Base-by-base conservation (phyloP, 1,140 invertebrate genomes). In the Ruditapes philippinarum region DNA sequence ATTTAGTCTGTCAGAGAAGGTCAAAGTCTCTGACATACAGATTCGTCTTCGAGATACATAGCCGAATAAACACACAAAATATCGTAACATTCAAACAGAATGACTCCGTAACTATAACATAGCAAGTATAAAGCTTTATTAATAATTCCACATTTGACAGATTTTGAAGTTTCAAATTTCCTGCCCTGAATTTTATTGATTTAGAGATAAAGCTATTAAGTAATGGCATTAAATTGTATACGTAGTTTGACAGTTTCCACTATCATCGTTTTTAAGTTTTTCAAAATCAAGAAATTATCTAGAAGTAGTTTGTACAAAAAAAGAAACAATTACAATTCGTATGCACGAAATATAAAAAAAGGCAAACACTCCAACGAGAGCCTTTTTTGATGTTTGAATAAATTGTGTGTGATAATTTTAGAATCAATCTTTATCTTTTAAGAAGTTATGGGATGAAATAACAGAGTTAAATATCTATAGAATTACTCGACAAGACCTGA, bases 131-230 rank as follows among this genome's bases (percentile, higher is more conserved):
- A 80, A 88, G 76, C 51, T 79, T 88, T 88, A 88, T 88, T 88
- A 88, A 88, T 88, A 88, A 88, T 88, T 78, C 85, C 85, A 68
- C 49, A 79, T 88, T 88, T 88, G 85, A 88, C 85, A 88, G 85
- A 88, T 88, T 88, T 88, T 88, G 74, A 88, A 88, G 85, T 88
- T 88, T 88, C 85, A 88, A 80, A 88, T 88, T 88, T 88, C 85
- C 85, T 88, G 85, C 85, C 85, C 85, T 80, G 70, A 88, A 79
- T 88, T 86, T 79, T 88, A 88, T 88, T 79, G 74, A 88, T 80
- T 70, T 68, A 79, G 74, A 88, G 85, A 88, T 88, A 79, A 88
- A 88, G 76, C 33, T 88, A 88, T 88, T 78, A 62, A 38, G 76
- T 40, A 78, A 68, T 80, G 85, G 73, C 54, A 88, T 80, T 80